phyloP scores from a whole-genome alignment of 2,113 vertebrate genomes.

The Loxodonta africana region DNA sequence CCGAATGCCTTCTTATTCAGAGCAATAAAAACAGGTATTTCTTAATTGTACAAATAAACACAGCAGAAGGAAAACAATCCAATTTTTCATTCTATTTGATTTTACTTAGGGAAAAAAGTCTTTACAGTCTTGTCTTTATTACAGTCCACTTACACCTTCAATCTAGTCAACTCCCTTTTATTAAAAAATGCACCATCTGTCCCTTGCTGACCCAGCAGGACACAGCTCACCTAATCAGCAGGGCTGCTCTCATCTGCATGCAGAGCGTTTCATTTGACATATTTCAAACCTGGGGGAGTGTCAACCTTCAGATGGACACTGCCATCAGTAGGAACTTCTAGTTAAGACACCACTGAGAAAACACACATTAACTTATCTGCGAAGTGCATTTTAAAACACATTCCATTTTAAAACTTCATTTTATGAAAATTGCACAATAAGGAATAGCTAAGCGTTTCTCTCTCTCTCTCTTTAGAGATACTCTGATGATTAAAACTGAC shows the following conservation, averaged over 20 bases:
- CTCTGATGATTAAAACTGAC: conserved; percentile 31
- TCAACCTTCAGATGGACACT: conserved; percentile 37
- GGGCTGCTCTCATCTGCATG: background rate
- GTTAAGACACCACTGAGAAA: conserved; percentile 42
- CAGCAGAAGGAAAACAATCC: background rate
- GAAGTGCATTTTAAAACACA: conserved; percentile 54
- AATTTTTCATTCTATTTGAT: background rate
- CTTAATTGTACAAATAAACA: background rate
- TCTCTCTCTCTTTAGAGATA: conserved; percentile 5
- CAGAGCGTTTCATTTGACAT: background rate
- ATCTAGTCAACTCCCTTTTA: background rate
- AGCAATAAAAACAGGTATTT: background rate
- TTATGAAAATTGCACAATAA: conserved; percentile 73
- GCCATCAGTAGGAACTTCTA: background rate
- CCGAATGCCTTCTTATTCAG: background rate
- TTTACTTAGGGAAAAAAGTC: background rate
- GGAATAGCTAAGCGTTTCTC: background rate
- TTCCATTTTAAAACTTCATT: conserved; percentile 63
- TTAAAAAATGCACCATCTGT: background rate
- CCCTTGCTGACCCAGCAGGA: background rate
- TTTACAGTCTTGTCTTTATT: background rate
- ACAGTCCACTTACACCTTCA: background rate
- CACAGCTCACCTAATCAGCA: background rate
- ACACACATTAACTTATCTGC: conserved; percentile 54
- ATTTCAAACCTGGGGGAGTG: background rate